These are phyloP conservation scores for Spinus olivaceus DNA, from an alignment of 2,797 vertebrate genomes.

Conservation along the genomic window DNA sequence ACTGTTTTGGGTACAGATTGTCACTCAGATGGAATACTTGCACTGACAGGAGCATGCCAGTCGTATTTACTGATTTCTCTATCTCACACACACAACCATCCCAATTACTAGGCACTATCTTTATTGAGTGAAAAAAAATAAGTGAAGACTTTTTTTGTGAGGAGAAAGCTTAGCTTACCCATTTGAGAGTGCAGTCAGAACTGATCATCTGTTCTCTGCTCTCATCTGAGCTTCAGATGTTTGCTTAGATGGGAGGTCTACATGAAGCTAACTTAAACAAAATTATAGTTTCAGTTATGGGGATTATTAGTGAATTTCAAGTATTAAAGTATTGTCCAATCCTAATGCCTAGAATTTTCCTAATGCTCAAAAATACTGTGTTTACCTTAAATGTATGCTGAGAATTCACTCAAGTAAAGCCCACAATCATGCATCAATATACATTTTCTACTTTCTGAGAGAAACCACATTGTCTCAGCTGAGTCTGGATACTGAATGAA, in stretches of 20 bases:
- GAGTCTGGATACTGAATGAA: not conserved
- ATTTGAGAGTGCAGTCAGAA: not conserved
- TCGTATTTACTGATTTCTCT: accelerated
- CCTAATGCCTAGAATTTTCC: not conserved
- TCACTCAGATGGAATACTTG: not conserved
- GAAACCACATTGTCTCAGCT: not conserved
- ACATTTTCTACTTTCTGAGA: not conserved
- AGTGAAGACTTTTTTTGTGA: not conserved
- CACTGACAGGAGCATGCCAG: not conserved
- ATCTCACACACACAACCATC: not conserved
- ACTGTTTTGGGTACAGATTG: not conserved
- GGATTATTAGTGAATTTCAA: not conserved
- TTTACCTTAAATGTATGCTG: not conserved
- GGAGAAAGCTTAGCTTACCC: not conserved
- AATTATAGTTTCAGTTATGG: not conserved
- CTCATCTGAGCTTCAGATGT: not conserved
- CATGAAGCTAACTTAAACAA: not conserved
- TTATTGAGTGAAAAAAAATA: not conserved
- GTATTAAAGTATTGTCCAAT: not conserved
- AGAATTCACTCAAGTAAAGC: not conserved
- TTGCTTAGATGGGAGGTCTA: not conserved
- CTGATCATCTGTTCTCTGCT: not conserved
- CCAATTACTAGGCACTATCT: not conserved
- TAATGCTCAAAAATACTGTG: not conserved
- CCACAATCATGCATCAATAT: not conserved